A percentile compares a stretch with the other conserved stretches of the same genome.
phyloP scores from a whole-genome alignment of 2,797 vertebrate species.

The Ctenopoma kingsleyae region DNA sequence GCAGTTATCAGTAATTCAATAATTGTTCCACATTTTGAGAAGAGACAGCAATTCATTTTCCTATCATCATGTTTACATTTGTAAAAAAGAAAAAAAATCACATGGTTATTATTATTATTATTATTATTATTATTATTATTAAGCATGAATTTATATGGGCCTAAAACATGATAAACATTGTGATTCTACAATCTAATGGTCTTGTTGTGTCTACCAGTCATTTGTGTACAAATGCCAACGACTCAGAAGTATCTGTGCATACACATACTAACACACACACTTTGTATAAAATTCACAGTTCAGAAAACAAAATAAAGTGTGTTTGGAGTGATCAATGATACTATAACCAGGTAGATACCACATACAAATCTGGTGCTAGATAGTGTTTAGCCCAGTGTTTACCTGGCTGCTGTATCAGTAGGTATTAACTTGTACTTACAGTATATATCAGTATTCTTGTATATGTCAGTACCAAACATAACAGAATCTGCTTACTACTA shows the following conservation, averaged over 20 bases:
- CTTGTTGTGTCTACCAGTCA: slow-evolving; percentile 31
- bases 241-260: background rate
- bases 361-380: background rate
- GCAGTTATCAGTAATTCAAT: slow-evolving; percentile 20
- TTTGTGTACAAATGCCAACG: slow-evolving; percentile 4
- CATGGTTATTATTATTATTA: slow-evolving; percentile 59
- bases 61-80: slow-evolving; percentile 36
- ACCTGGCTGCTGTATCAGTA: too few relatives aligned
- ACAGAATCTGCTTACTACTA: background rate
- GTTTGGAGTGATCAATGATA: background rate
- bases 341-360: background rate
- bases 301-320: background rate
- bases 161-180: slow-evolving; percentile 85
- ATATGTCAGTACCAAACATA: too few relatives aligned
- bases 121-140: slow-evolving; percentile 72
- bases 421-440: too few relatives aligned
- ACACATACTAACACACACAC: background rate
- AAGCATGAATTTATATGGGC: slow-evolving; percentile 86
- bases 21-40: background rate
- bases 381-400: background rate
- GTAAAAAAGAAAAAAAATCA: slow-evolving; percentile 29
- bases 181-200: slow-evolving; percentile 71
- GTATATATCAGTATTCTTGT: too few relatives aligned
- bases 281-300: background rate
- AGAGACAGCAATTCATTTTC: slow-evolving; percentile 19